Conservation (phyloP, 2,113 vertebrate species). For the Mugil cephalus region DNA sequence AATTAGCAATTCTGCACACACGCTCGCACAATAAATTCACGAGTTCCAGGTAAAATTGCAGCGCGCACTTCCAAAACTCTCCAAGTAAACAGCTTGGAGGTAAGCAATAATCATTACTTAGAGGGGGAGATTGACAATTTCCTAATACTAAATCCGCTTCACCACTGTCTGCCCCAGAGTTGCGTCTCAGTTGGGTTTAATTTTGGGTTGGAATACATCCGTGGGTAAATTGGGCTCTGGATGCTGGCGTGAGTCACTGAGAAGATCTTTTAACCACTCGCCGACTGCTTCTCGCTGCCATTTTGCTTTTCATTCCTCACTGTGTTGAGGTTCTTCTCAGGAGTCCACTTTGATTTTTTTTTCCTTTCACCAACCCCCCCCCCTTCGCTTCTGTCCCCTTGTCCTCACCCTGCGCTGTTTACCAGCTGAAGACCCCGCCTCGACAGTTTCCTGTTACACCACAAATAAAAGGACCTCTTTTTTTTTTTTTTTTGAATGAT, state of each 20-base stretch:
- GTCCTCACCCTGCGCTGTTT: slow-evolving; percentile 85
- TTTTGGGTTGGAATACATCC: slow-evolving; percentile 27
- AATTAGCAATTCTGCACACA: slow-evolving; percentile 27
- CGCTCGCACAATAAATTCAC: slow-evolving; percentile 6
- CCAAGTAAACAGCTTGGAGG: slow-evolving; percentile 25
- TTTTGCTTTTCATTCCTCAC: slow-evolving; percentile 24
- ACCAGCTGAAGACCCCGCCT: slow-evolving; percentile 86
- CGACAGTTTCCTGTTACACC: slow-evolving; percentile 92
- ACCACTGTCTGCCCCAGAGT: slow-evolving; percentile 28
- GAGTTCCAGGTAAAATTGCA: slow-evolving; percentile 40
- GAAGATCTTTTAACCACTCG: slow-evolving; percentile 26
- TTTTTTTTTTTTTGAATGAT: slow-evolving; percentile 86
- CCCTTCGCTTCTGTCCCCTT: slow-evolving; percentile 11
- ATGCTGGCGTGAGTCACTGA: too few species aligned
- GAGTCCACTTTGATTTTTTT: slow-evolving; percentile 19
- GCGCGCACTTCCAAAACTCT: slow-evolving; percentile 29
- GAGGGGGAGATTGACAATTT: slow-evolving; percentile 44
- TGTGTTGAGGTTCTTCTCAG: slow-evolving; percentile 20
- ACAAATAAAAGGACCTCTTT: slow-evolving; percentile 90
- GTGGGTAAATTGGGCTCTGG: slow-evolving; percentile 19
- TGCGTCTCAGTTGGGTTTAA: slow-evolving; percentile 22
- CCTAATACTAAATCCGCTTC: slow-evolving; percentile 15
- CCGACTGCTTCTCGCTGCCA: background rate
- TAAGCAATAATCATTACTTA: slow-evolving; percentile 31
- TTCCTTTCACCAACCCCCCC: too few species aligned